These are phyloP conservation scores for Gymnodraco acuticeps DNA, from an alignment of 2,797 vertebrate genomes.

Conservation along the genomic window DNA sequence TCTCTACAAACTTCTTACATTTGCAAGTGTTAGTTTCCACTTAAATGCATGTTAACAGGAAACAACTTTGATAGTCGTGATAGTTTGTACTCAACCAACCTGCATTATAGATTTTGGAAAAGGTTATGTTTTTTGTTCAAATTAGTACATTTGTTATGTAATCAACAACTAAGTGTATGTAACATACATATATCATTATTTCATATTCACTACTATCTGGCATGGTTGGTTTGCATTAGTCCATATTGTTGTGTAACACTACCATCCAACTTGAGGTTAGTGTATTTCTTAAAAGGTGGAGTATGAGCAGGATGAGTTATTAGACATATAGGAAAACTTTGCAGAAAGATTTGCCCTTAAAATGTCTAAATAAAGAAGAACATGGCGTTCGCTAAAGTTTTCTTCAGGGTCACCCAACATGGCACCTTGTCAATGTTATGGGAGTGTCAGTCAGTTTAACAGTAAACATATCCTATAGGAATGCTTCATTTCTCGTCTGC, in stretches of 20 bases:
- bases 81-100: no score
- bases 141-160: no score
- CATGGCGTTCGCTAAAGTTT: not conserved
- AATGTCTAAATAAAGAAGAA: not conserved
- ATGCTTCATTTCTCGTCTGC: conserved; percentile 29
- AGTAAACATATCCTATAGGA: conserved; percentile 14
- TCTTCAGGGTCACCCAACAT: conserved; percentile 17
- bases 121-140: no score
- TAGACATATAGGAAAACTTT: not conserved
- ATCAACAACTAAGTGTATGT: no score
- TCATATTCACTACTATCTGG: no score
- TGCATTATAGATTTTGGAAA: no score
- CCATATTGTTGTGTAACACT: not conserved
- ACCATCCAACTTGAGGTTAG: not conserved
- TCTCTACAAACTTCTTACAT: no score
- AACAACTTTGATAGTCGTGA: no score
- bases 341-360: not conserved
- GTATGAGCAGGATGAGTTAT: not conserved
- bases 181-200: no score
- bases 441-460: conserved; percentile 14
- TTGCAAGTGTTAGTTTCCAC: no score
- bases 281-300: not conserved
- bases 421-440: conserved; percentile 18
- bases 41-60: no score
- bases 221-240: not conserved